phyloP scores from a whole-genome alignment of 2,797 vertebrate species.

The Myripristis jacobus region DNA sequence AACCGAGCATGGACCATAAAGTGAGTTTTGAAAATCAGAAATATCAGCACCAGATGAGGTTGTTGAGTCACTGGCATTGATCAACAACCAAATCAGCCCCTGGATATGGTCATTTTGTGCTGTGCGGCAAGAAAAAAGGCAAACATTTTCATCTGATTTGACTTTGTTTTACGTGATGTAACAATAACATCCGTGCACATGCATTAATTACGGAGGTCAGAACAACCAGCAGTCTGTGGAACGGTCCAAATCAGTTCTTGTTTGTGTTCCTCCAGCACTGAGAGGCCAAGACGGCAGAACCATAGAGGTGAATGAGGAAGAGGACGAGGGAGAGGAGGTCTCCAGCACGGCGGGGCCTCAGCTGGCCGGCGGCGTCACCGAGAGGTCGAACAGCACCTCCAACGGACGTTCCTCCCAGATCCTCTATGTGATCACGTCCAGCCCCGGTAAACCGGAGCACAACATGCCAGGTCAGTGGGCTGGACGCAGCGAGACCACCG shows the following conservation, averaged over 20 bases:
- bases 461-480: constrained; percentile 93
- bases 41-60: no score
- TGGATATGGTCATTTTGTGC: no score
- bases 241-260: background rate
- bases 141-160: no score
- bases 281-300: constrained; percentile 75
- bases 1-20: no score
- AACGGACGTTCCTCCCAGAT: constrained; percentile 90
- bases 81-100: no score
- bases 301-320: constrained; percentile 63
- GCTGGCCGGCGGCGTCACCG: constrained; percentile 80
- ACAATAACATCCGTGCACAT: no score
- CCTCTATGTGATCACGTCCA: constrained; percentile 96
- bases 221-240: background rate
- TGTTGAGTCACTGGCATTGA: no score
- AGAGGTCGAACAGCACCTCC: constrained; percentile 88
- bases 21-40: no score
- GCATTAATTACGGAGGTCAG: background rate
- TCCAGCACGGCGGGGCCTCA: constrained; percentile 81
- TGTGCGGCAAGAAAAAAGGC: no score
- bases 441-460: constrained; percentile 90
- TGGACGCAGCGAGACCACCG: constrained; percentile 77
- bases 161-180: no score
- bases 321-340: constrained; percentile 69
- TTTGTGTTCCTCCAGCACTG: constrained; percentile 81